Conservation (phyloP, 2,113 vertebrate genomes). For the Barbus barbus region DNA sequence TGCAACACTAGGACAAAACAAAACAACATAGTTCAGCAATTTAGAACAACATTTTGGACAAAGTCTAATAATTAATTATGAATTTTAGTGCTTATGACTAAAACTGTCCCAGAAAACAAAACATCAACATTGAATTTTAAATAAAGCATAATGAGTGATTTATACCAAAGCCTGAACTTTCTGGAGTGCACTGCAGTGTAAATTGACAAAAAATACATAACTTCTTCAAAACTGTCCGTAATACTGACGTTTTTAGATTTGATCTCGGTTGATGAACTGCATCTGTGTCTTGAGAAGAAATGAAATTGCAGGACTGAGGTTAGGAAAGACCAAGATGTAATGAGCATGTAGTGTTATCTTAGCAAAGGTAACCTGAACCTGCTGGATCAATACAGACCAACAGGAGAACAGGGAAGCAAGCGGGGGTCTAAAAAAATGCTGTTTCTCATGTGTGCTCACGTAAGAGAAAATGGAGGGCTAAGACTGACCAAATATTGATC, state of each 20-base stretch:
- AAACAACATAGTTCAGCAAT: not conserved
- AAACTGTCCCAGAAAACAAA: not conserved
- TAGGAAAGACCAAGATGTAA: not conserved
- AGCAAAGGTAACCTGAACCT: not conserved
- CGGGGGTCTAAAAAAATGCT: not conserved
- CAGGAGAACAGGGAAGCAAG: not conserved
- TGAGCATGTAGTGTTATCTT: constrained; percentile 11
- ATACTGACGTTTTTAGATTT: not conserved
- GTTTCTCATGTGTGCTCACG: constrained; percentile 12
- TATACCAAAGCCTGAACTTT: not conserved
- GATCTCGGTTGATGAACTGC: not conserved
- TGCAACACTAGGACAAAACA: not conserved
- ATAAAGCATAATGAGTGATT: not conserved
- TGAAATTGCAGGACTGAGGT: not conserved
- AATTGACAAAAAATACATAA: not conserved
- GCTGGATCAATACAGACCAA: constrained; percentile 27
- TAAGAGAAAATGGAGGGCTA: not conserved
- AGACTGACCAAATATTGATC: constrained; percentile 36
- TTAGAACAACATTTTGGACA: not conserved
- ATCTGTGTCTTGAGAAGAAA: not conserved
- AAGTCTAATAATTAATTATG: constrained; percentile 1
- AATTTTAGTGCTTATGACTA: not conserved
- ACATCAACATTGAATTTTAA: not conserved
- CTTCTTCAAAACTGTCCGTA: not conserved
- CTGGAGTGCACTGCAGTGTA: not conserved